phyloP scores from a whole-genome alignment of 2,888 invertebrate genomes.

The Leptopterna dolabrata region DNA sequence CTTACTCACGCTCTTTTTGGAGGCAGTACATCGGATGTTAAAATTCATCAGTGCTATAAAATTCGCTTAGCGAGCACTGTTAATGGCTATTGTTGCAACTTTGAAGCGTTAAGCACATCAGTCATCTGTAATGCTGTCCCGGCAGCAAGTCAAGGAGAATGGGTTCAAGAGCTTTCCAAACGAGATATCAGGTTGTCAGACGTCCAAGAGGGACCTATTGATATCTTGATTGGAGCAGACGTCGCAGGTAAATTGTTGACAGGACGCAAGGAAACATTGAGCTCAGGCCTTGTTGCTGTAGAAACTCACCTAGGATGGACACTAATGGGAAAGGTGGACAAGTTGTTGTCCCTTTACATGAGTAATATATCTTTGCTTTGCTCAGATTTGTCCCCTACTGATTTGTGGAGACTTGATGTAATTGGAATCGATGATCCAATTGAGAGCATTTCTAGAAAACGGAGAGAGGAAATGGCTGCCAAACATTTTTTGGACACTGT shows the following conservation, averaged over 20 bases:
- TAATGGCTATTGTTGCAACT: neutral
- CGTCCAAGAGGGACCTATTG: neutral
- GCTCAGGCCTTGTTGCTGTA: neutral
- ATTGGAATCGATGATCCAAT: neutral
- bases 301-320: conserved; percentile 37
- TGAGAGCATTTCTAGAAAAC: too few species aligned
- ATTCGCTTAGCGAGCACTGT: conserved; percentile 39
- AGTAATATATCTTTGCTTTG: neutral
- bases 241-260: conserved; percentile 23
- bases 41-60: neutral
- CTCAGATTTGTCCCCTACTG: neutral
- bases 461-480: neutral
- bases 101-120: neutral
- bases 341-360: conserved; percentile 12
- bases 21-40: neutral
- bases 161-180: neutral
- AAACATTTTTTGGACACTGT: conserved; percentile 62
- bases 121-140: neutral
- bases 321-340: conserved; percentile 36
- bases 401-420: conserved; percentile 56
- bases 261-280: neutral
- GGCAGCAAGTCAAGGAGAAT: neutral
- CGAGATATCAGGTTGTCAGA: neutral
- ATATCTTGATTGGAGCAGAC: conserved; percentile 43
- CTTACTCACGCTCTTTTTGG: conserved; percentile 16